Evolutionary conservation across 2,797 vertebrate genomes (phyloP), one percentile per base, ranked within the genome.

Genomic region (Microhierax caerulescens): DNA sequence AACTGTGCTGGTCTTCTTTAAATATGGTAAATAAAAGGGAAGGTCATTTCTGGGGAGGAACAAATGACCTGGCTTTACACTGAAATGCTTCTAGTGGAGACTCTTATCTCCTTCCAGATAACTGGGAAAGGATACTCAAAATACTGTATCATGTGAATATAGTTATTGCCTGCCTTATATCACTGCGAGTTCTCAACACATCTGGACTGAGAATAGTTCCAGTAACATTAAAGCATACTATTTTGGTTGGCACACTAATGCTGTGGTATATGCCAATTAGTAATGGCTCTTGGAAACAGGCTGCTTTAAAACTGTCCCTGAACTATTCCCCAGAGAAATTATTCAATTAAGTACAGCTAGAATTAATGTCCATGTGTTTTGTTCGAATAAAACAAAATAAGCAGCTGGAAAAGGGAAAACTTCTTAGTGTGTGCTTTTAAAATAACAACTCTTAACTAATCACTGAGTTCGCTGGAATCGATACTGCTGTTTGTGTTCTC

Each of bases 301-400:
- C 98, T 96, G 97, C 97, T 95, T 96, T 96, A 69, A 98, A 98
- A 97, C 97, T 98, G 98, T 98, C 98, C 97, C 97, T 97, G 96
- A 98, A 96, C 98, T 96, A 97, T 98, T 98, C 98, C 98, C 98
- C 21, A 0, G 98, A 98, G 99, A 99, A 99, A 99, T 99, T 98
- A 98, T 98, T 98, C 98, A 98, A 99, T 98, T 98, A 98, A 99
- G 97, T 97, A 95, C 98, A 98, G 98, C 98, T 98, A 98, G 98
- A 98, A 98, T 98, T 98, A 98, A 98, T 98, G 97, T 97, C 97
- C 98, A 92, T 95, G 96, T 97, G 97, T 98, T 98, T 98, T 97
- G 95, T 98, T 98, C 96, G 98, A 98, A 98, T 97, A 94, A 97
- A 98, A 97, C 97, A 97, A 98, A 98, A 98, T 97, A 98, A 98